Conservation (phyloP, 92 coral and sea anemone species). For the Zoanthus gigantus region DNA sequence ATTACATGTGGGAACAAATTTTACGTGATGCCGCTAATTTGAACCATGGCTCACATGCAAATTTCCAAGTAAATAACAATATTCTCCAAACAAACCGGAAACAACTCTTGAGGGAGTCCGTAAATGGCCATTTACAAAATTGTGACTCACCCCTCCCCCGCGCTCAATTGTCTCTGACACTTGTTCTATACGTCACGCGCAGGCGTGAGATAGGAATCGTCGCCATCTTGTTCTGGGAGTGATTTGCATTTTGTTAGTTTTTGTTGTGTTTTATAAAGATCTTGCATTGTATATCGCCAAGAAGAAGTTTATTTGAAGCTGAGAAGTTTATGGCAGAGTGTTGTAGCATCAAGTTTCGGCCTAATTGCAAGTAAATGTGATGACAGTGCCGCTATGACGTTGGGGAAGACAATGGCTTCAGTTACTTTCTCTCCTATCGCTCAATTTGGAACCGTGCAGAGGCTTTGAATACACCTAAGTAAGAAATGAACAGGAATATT, state of each 20-base stretch:
- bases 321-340: constrained; percentile 51
- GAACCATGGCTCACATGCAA: constrained; percentile 1
- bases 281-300: constrained; percentile 68
- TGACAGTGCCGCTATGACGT: constrained; percentile 51
- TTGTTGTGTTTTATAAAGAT: constrained; percentile 97
- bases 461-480: constrained; percentile 43
- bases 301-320: constrained; percentile 69
- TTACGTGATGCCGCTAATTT: constrained; percentile 28
- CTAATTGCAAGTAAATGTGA: constrained; percentile 20
- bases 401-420: constrained; percentile 49
- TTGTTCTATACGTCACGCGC: constrained; percentile 84
- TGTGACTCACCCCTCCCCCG: constrained; percentile 19
- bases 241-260: constrained; percentile 92
- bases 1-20: background rate
- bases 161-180: constrained; percentile 43
- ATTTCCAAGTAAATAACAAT: background rate
- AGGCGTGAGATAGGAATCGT: constrained; percentile 69
- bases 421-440: constrained; percentile 37
- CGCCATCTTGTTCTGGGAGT: constrained; percentile 97
- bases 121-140: background rate
- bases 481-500: constrained; percentile 18
- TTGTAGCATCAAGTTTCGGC: constrained; percentile 14
- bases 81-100: constrained; percentile 26
- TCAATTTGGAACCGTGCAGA: constrained; percentile 47
- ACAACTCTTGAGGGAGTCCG: constrained; percentile 4